Conservation (phyloP, 2,113 vertebrate species). For the Chelonoidis abingdonii region DNA sequence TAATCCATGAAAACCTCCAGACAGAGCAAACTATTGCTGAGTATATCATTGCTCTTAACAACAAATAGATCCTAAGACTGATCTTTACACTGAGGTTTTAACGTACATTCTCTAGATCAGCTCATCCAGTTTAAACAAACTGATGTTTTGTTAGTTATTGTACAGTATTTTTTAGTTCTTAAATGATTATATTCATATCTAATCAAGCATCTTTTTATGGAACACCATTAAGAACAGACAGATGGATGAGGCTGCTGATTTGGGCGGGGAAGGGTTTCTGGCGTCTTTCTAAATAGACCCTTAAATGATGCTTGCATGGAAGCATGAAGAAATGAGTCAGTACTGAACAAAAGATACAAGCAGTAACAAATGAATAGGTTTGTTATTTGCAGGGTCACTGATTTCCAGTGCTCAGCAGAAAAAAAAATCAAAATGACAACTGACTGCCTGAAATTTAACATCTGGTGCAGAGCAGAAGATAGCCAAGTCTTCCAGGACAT, state of each 20-base stretch:
- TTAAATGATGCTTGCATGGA: background rate
- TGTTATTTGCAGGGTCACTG: background rate
- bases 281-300: background rate
- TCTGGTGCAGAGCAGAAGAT: background rate
- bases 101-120: background rate
- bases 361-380: background rate
- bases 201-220: background rate
- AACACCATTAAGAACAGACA: background rate
- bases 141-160: background rate
- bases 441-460: background rate
- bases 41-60: background rate
- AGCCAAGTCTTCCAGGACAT: background rate
- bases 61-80: background rate
- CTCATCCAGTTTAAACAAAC: background rate
- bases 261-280: fast-evolving
- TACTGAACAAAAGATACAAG: background rate
- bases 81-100: background rate
- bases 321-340: background rate
- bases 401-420: background rate
- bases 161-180: background rate
- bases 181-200: background rate
- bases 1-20: background rate
- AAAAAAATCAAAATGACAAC: background rate
- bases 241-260: fast-evolving
- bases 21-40: fast-evolving